Base-by-base conservation (phyloP, 2,113 vertebrate genomes). In the Alligator mississippiensis region DNA sequence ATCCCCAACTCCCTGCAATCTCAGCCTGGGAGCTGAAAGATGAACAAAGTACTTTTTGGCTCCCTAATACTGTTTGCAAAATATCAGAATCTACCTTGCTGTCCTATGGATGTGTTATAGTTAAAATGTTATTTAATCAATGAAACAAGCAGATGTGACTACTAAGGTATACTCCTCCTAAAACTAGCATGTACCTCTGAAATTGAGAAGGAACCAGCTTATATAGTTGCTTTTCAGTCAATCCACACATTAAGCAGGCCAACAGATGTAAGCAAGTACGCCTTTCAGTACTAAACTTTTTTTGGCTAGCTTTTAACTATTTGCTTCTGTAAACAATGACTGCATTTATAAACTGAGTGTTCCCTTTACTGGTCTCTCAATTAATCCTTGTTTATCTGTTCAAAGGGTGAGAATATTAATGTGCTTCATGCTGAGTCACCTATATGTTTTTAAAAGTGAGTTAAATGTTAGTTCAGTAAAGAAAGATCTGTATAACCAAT, bases 401-500 rank as follows among this genome's bases (percentile, higher is more conserved):
- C 22, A 72, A 93, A 92, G 87, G 25, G 85, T 85, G 10, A 90
- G 90, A 87, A 85, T 74, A 90, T 11, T 3, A 82, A 1, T 57
- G 7, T 4, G 64, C 3, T 93, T 90, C 60, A 14, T 77, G 2
- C 2, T 72, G 30, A 24, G 61, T 63, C 83, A 47, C 68, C 12
- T 3, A 0, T 3, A 27, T 11, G 22, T 22, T 47, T 88, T 93
- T 74, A 89, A 80, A 15, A 57, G 16, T 5, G 5, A 1, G 85
- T 68, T 64, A 90, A 94, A 87, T 38, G 58, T 79, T 11, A 77
- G 34, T 6, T 89, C 57, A 62, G 28, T 59, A 60, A 91, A 82
- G 62, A 95, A 89, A 88, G 11, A 90, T 19, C 72, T 79, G 78
- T 68, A 82, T 6, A 16, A 22, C 90, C 79, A 66, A 91, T 94